Conservation (phyloP, 1,140 invertebrate species). For the Drosophila tristis region DNA sequence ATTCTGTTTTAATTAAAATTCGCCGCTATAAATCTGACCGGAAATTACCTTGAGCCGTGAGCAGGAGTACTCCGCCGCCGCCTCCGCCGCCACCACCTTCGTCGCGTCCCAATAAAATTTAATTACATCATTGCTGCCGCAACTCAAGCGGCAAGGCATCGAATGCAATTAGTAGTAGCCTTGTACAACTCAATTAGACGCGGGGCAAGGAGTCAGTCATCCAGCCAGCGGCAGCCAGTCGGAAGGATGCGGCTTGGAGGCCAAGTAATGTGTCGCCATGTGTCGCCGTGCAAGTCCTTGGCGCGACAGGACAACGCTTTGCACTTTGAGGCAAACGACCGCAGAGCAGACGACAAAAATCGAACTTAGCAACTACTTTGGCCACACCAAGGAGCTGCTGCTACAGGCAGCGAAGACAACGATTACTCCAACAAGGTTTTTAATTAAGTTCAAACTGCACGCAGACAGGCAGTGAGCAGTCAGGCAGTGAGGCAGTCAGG, state of each 20-base stretch:
- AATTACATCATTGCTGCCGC: constrained; percentile 73
- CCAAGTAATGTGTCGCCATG: constrained; percentile 58
- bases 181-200: constrained; percentile 83
- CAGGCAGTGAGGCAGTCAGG: constrained; percentile 59
- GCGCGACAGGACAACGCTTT: constrained; percentile 62
- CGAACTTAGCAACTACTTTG: constrained; percentile 75
- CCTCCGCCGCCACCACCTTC: neutral
- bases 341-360: constrained; percentile 68
- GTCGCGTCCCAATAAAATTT: constrained; percentile 61
- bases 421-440: constrained; percentile 77
- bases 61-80: too few species aligned
- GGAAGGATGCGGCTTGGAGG: constrained; percentile 4
- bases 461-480: constrained; percentile 47
- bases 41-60: constrained; percentile 37
- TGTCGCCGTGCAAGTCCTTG: constrained; percentile 33
- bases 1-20: constrained; percentile 48
- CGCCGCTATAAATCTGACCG: constrained; percentile 34
- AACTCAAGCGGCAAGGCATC: constrained; percentile 78
- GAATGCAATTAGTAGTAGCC: constrained; percentile 83
- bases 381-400: constrained; percentile 19
- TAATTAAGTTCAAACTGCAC: constrained; percentile 77
- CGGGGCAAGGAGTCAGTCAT: neutral
- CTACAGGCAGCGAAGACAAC: constrained; percentile 11
- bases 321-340: constrained; percentile 78
- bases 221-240: neutral